These are phyloP conservation scores for Mythimna lalbum DNA, from an alignment of 2,888 invertebrate genomes.

Conservation along the genomic window DNA sequence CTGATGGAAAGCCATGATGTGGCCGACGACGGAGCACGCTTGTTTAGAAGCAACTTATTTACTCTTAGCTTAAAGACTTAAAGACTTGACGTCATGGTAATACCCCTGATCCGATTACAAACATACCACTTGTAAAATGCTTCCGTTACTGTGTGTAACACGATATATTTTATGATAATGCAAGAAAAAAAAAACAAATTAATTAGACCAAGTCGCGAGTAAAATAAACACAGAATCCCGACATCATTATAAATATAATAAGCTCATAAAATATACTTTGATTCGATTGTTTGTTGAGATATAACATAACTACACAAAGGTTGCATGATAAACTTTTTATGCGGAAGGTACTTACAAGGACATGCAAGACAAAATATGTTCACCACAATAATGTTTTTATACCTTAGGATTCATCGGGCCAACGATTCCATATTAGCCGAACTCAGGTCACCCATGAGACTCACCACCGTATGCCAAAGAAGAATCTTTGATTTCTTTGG, in stretches of 20 bases:
- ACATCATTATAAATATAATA: background rate
- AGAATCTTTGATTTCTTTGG: too few relatives aligned
- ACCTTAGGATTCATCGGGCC: too few relatives aligned
- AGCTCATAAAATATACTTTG: background rate
- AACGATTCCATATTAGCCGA: too few relatives aligned
- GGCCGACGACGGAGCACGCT: too few relatives aligned
- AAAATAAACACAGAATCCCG: background rate
- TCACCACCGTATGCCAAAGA: too few relatives aligned
- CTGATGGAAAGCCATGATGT: too few relatives aligned
- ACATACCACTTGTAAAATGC: background rate
- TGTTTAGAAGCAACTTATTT: too few relatives aligned
- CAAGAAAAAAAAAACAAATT: background rate
- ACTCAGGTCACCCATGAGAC: too few relatives aligned
- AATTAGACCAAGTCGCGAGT: background rate
- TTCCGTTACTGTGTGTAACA: background rate
- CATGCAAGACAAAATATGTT: slow-evolving; percentile 8
- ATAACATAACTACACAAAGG: background rate
- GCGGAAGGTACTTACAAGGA: slow-evolving; percentile 3
- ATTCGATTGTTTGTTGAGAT: slow-evolving; percentile 9
- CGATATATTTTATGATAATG: background rate
- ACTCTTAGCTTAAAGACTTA: too few relatives aligned
- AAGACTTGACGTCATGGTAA: too few relatives aligned
- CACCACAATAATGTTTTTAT: too few relatives aligned
- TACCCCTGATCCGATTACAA: too few relatives aligned
- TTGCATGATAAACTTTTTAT: slow-evolving; percentile 16